Conservation (phyloP, 1,140 invertebrate genomes). For the Galendromus occidentalis region DNA sequence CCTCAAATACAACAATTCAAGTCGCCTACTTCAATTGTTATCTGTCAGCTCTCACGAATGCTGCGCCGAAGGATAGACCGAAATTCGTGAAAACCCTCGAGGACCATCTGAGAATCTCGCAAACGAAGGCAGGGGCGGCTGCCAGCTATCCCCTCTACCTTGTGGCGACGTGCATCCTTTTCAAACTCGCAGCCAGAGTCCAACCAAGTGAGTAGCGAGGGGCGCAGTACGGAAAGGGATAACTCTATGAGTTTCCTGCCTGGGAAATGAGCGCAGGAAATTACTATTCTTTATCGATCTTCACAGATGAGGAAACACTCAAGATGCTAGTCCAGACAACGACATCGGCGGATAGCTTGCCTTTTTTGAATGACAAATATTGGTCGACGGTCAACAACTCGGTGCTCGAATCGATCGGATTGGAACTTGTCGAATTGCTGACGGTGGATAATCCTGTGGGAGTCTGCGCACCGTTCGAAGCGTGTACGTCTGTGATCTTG, state of each 20-base stretch:
- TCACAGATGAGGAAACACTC: not conserved
- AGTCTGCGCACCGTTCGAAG: not conserved
- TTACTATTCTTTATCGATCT: too few relatives aligned
- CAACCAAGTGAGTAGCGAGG: not conserved
- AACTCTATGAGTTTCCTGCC: too few relatives aligned
- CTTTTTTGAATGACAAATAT: not conserved
- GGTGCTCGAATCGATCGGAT: not conserved
- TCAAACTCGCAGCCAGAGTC: not conserved
- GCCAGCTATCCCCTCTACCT: not conserved
- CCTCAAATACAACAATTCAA: not conserved
- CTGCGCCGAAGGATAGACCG: not conserved
- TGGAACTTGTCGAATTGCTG: not conserved
- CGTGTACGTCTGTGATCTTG: not conserved
- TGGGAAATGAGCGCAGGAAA: too few relatives aligned
- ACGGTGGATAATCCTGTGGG: not conserved
- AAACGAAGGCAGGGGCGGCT: not conserved
- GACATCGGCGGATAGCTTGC: not conserved
- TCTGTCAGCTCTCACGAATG: not conserved
- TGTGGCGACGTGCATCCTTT: not conserved
- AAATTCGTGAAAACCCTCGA: not conserved
- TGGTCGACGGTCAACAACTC: not conserved
- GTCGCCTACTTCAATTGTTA: not conserved
- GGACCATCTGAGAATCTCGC: not conserved
- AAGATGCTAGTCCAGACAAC: not conserved
- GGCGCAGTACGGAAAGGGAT: too few relatives aligned